Evolutionary conservation across 1,140 invertebrate genomes (phyloP).

Genomic region (Halotydeus destructor): DNA sequence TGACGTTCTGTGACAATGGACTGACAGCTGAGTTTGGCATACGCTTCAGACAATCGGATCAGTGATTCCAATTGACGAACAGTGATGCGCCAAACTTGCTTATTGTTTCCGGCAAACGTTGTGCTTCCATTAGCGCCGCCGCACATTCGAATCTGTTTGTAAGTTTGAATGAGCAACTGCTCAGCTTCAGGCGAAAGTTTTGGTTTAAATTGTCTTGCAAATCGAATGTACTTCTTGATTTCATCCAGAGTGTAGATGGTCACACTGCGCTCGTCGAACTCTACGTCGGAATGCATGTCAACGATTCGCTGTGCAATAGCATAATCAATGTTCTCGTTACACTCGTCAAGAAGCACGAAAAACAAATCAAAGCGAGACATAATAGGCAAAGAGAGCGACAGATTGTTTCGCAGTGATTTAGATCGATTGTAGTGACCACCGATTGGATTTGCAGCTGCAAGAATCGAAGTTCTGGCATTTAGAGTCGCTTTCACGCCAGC

Average conservation of each 20-base stretch:
- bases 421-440: conserved; percentile 83
- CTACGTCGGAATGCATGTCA: conserved; percentile 67
- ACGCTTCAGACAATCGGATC: conserved; percentile 82
- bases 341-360: conserved; percentile 91
- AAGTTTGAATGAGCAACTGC: conserved; percentile 66
- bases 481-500: conserved; percentile 88
- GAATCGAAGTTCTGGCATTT: conserved; percentile 90
- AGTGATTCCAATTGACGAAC: conserved; percentile 98
- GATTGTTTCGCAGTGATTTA: conserved; percentile 86
- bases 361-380: conserved; percentile 99
- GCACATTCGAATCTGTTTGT: conserved; percentile 60
- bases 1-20: conserved; percentile 67
- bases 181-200: conserved; percentile 50
- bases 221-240: conserved; percentile 80
- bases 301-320: conserved; percentile 90
- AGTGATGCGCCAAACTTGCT: conserved; percentile 78
- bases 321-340: conserved; percentile 82
- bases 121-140: conserved; percentile 1
- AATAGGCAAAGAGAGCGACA: conserved; percentile 78
- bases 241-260: conserved; percentile 57
- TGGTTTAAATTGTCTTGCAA: conserved; percentile 89
- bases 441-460: conserved; percentile 94
- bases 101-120: conserved; percentile 44
- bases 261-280: conserved; percentile 24
- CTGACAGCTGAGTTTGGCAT: conserved; percentile 84